phyloP scores from a whole-genome alignment of 2,797 vertebrate species.

The Tachyglossus aculeatus region DNA sequence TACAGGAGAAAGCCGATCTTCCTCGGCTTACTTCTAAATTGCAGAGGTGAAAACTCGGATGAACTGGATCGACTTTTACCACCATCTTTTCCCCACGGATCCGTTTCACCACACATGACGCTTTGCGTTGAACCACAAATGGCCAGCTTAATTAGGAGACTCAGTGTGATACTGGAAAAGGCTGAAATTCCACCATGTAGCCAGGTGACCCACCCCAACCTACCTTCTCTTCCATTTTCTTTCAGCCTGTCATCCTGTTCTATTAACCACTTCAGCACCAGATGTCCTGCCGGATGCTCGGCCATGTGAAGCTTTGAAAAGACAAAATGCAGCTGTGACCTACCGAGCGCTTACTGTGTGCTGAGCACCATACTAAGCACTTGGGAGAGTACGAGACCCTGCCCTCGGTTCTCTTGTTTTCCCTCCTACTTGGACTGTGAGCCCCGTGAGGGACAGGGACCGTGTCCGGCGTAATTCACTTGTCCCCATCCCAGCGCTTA shows the following conservation, averaged over 20 bases:
- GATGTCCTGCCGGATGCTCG: constrained; percentile 93
- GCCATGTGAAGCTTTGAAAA: constrained; percentile 88
- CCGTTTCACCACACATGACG: background rate
- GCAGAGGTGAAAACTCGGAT: background rate
- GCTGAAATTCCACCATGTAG: background rate
- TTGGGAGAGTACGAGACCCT: no score
- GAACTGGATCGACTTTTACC: background rate
- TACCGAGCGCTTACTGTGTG: no score
- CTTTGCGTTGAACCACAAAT: background rate
- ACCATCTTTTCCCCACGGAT: background rate
- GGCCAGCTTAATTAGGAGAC: background rate
- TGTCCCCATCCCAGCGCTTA: no score
- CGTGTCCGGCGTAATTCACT: no score
- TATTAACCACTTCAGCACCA: constrained; percentile 95
- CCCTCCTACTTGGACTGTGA: no score
- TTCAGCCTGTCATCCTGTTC: constrained; percentile 87
- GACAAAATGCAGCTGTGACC: background rate
- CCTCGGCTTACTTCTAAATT: no score
- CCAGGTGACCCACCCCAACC: constrained; percentile 3
- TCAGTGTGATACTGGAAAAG: background rate
- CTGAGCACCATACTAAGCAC: no score
- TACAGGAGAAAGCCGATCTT: no score
- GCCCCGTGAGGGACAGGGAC: no score
- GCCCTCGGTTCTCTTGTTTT: no score
- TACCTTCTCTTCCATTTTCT: constrained; percentile 84